Conservation (phyloP, 2,888 invertebrate genomes). For the Cryptus armator region DNA sequence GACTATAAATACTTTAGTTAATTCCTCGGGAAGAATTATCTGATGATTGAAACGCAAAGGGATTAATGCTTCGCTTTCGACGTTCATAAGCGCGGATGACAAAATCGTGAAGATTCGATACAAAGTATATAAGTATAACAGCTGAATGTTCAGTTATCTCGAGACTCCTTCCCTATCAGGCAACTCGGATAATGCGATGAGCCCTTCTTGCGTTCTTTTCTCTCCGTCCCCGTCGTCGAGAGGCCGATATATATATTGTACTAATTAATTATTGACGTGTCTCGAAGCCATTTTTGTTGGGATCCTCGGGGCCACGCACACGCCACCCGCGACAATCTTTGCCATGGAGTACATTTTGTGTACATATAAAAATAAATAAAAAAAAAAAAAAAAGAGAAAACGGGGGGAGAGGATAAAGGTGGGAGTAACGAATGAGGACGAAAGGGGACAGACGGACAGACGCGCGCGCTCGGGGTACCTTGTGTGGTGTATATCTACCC, state of each 20-base stretch:
- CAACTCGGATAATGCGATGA: slow-evolving; percentile 24
- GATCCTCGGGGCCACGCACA: slow-evolving; percentile 57
- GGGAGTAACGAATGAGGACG: slow-evolving; percentile 23
- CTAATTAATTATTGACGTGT: slow-evolving; percentile 83
- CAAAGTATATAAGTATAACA: neutral
- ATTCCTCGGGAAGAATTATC: neutral
- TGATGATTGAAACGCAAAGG: neutral
- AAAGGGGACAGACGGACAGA: slow-evolving; percentile 32
- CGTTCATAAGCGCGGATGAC: neutral
- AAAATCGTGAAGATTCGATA: neutral
- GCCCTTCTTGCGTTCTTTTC: slow-evolving; percentile 3
- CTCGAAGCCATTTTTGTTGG: slow-evolving; percentile 78
- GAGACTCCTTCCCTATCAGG: slow-evolving; percentile 29
- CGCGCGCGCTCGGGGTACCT: slow-evolving; percentile 61
- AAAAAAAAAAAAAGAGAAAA: neutral
- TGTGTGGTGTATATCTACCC: slow-evolving; percentile 72
- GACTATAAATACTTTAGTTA: neutral
- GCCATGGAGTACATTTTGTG: neutral
- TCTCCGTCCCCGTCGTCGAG: slow-evolving; percentile 31
- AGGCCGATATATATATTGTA: slow-evolving; percentile 80
- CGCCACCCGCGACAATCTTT: slow-evolving; percentile 30
- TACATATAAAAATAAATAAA: slow-evolving; percentile 43
- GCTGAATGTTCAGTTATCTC: slow-evolving; percentile 33
- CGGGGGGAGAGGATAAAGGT: slow-evolving; percentile 6
- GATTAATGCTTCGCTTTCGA: neutral